Conservation (phyloP, 2,797 vertebrate genomes). For the Cetoscarus ocellatus region DNA sequence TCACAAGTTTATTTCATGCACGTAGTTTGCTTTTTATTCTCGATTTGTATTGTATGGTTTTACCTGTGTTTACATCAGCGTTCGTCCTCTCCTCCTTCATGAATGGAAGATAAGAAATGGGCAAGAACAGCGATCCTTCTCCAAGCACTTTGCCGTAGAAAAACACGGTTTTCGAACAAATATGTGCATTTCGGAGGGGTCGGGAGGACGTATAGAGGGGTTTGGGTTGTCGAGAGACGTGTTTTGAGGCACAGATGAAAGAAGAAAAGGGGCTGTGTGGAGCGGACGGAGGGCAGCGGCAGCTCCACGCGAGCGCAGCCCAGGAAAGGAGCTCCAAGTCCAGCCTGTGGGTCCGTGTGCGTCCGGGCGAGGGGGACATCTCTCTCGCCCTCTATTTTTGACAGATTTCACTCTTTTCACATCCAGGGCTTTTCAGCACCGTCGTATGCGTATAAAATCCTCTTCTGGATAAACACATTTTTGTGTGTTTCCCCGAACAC, state of each 20-base stretch:
- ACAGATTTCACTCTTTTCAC: conserved; percentile 71
- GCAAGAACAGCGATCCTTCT: conserved; percentile 83
- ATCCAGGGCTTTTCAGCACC: conserved; percentile 69
- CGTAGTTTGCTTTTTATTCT: conserved; percentile 78
- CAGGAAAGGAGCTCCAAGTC: conserved; percentile 83
- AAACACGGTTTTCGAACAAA: conserved; percentile 79
- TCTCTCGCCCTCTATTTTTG: conserved; percentile 63
- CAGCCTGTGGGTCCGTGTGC: conserved; percentile 84
- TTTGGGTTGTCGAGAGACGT: conserved; percentile 73
- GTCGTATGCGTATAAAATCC: conserved; percentile 75
- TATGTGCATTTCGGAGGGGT: conserved; percentile 71
- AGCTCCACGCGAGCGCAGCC: conserved; percentile 82
- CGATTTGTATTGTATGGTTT: conserved; percentile 69
- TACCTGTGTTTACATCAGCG: conserved; percentile 90
- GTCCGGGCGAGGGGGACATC: conserved; percentile 72
- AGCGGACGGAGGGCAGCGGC: conserved; percentile 79
- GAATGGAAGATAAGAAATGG: conserved; percentile 84
- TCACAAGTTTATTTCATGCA: conserved; percentile 81
- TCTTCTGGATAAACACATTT: conserved; percentile 74
- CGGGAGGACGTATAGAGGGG: conserved; percentile 51
- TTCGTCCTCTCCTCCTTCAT: conserved; percentile 85
- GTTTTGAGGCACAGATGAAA: conserved; percentile 74
- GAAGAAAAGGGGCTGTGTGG: conserved; percentile 60
- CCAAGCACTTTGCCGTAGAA: conserved; percentile 75
- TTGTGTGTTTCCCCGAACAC: conserved; percentile 71